Base-by-base conservation (phyloP, 2,113 vertebrate genomes). In the Lepus americanus region DNA sequence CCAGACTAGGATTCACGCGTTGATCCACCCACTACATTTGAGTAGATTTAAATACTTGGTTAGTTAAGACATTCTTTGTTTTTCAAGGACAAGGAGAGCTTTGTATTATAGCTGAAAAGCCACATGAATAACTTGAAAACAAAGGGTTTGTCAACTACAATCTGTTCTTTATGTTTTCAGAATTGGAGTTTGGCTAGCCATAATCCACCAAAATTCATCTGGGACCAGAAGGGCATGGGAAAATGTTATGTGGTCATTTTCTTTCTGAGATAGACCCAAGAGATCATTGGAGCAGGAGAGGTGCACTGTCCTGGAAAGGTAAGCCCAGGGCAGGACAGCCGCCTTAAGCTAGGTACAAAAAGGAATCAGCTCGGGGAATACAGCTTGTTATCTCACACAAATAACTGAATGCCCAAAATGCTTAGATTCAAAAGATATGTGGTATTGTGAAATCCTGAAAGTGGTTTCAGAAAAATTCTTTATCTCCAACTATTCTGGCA, bases 161-260 rank as follows among this genome's bases (percentile, higher is more conserved):
- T 93, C 77, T 96, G 66, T 90, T 87, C 89, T 97, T 96, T 97
- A 95, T 97, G 78, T 79, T 89, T 95, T 89, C 44, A 88, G 97
- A 91, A 94, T 96, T 95, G 81, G 94, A 92, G 16, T 91, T 91
- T 77, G 86, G 59, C 51, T 86, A 94, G 74, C 31, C 29, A 63
- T 76, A 95, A 95, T 72, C 59, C 53, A 67, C 78, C 67, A 85
- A 95, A 97, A 94, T 94, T 86, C 82, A 76, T 90, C 81, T 25
- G 63, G 72, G 53, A 27, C 36, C 66, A 55, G 81, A 13, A 90
- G 33, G 59, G 49, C 88, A 86, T 85, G 90, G 49, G 94, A 97
- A 96, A 94, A 29, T 73, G n/a, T 23, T 14, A 3, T 23, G 25
- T 5, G 10, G 7, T 12, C 44, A 14, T 82, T 69, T 66, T 93